These are phyloP conservation scores for Camponotus vicinus DNA, from an alignment of 1,140 invertebrate genomes.

Conservation along the genomic window DNA sequence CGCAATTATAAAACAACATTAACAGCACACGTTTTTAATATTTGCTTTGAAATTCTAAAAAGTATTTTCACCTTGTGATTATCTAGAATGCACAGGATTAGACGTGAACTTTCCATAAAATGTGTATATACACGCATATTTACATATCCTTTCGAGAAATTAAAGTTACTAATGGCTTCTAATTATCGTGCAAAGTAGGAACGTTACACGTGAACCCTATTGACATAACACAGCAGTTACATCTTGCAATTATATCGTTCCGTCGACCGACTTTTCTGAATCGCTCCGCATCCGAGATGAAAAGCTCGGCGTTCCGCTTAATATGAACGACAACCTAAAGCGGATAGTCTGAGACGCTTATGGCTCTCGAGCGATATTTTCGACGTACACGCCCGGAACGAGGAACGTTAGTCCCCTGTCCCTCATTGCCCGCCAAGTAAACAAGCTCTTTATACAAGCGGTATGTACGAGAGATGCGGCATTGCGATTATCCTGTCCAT, in stretches of 20 bases:
- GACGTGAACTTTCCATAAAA: background rate
- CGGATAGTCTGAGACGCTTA: slow-evolving; percentile 56
- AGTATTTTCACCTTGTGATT: background rate
- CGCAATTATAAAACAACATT: background rate
- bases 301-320: slow-evolving; percentile 48
- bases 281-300: slow-evolving; percentile 49
- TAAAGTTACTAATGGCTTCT: background rate
- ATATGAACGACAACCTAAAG: slow-evolving; percentile 54
- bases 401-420: background rate
- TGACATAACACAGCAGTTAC: slow-evolving; percentile 24
- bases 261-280: slow-evolving; percentile 58
- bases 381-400: slow-evolving; percentile 33
- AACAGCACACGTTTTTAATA: background rate
- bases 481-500: slow-evolving; percentile 50
- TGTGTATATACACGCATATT: background rate
- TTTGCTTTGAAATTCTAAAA: background rate
- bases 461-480: slow-evolving; percentile 23
- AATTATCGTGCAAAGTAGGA: background rate
- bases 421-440: slow-evolving; percentile 40
- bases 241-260: slow-evolving; percentile 50
- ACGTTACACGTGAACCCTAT: slow-evolving; percentile 1
- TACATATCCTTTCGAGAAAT: background rate
- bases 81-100: background rate
- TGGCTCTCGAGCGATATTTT: slow-evolving; percentile 56
- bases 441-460: slow-evolving; percentile 58